Conservation (phyloP, 2,888 invertebrate genomes). For the Augiades crinisus region DNA sequence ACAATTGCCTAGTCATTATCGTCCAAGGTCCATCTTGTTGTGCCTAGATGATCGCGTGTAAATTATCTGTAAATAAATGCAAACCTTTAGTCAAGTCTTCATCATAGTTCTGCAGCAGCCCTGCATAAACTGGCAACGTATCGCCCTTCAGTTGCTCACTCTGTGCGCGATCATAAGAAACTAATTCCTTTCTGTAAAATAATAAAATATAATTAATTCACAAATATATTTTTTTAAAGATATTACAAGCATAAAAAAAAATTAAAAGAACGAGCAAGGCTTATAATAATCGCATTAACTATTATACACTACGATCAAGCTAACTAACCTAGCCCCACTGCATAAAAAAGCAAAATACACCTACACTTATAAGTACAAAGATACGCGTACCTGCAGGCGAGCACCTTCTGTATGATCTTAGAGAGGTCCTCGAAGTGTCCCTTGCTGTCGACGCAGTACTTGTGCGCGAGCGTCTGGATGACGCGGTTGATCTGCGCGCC, state of each 20-base stretch:
- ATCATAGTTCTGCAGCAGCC: conserved; percentile 70
- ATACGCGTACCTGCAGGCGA: conserved; percentile 87
- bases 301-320: too few species aligned
- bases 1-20: too few species aligned
- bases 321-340: too few species aligned
- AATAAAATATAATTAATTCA: too few species aligned
- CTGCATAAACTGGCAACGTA: conserved; percentile 67
- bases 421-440: conserved; percentile 97
- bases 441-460: conserved; percentile 97
- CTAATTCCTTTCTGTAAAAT: conserved; percentile 86
- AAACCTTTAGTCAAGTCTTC: conserved; percentile 68
- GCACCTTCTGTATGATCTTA: conserved; percentile 93
- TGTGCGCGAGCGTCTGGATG: conserved; percentile 96
- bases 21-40: too few species aligned
- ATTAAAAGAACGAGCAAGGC: too few species aligned
- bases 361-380: background rate
- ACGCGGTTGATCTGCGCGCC: conserved; percentile 92
- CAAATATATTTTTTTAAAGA: too few species aligned
- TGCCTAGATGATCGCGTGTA: too few species aligned
- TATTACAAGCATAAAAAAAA: too few species aligned
- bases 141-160: conserved; percentile 82
- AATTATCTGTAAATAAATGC: background rate
- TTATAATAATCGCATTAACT: too few species aligned
- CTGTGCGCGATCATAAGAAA: conserved; percentile 94
- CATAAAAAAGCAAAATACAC: background rate